These are phyloP conservation scores for Aelia acuminata DNA, from an alignment of 2,888 invertebrate species.

Conservation along the genomic window DNA sequence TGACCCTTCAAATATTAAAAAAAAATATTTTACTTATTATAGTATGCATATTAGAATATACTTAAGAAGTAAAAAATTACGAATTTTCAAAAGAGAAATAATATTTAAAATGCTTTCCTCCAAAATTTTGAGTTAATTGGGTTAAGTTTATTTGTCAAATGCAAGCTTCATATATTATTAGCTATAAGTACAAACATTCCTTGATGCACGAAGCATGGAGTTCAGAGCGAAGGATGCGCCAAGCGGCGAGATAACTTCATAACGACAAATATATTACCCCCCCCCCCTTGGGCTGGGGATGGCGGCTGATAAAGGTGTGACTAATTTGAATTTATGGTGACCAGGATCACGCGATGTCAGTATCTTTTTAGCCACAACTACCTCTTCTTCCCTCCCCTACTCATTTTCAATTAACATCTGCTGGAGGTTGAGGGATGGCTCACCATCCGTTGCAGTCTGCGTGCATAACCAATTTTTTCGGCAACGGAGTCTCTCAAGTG, in stretches of 20 bases:
- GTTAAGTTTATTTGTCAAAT: too few relatives aligned
- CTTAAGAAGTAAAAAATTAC: too few relatives aligned
- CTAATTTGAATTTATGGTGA: slow-evolving; percentile 52
- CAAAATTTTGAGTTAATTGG: too few relatives aligned
- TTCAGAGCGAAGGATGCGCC: not conserved
- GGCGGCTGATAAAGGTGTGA: slow-evolving; percentile 42
- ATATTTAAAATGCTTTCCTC: too few relatives aligned
- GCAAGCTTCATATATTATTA: too few relatives aligned
- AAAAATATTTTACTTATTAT: too few relatives aligned
- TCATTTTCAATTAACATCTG: slow-evolving; percentile 33
- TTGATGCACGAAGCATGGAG: not conserved
- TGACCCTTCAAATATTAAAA: too few relatives aligned
- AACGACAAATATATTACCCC: slow-evolving; percentile 2
- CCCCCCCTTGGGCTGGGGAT: not conserved
- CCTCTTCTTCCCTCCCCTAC: not conserved
- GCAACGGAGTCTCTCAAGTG: not conserved
- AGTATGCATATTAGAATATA: too few relatives aligned
- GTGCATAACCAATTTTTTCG: not conserved
- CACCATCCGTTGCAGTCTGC: not conserved
- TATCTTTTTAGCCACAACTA: slow-evolving; percentile 30
- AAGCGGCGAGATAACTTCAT: not conserved
- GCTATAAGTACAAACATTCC: not conserved
- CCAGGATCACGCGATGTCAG: slow-evolving; percentile 1
- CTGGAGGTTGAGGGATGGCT: not conserved
- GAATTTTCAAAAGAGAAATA: too few relatives aligned